Percentiles rank a stretch among this genome's conserved stretches.
Conservation (phyloP, 2,113 vertebrate genomes). For the Brachirus orientalis region DNA sequence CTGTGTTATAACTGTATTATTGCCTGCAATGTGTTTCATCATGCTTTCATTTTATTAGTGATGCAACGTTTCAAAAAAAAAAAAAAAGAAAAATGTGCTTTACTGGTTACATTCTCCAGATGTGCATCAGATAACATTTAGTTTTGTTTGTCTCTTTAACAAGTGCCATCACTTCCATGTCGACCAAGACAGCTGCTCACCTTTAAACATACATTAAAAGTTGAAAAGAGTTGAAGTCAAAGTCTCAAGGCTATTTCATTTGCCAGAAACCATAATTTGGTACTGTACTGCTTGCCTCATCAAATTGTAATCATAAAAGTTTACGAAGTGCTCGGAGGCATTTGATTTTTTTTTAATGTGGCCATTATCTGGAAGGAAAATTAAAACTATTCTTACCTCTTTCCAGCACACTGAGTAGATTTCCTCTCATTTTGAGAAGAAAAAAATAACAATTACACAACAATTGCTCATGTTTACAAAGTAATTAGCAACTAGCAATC, state of each 20-base stretch:
- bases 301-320: slow-evolving; percentile 45
- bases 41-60: too few relatives aligned
- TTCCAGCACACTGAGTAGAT: slow-evolving; percentile 26
- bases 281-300: slow-evolving; percentile 19
- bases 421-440: slow-evolving; percentile 24
- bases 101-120: too few relatives aligned
- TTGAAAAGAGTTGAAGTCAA: slow-evolving; percentile 18
- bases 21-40: too few relatives aligned
- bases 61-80: too few relatives aligned
- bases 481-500: slow-evolving; percentile 47
- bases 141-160: too few relatives aligned
- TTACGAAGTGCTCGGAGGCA: slow-evolving; percentile 45
- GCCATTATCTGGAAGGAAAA: slow-evolving; percentile 33
- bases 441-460: slow-evolving; percentile 38
- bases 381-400: slow-evolving; percentile 44
- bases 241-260: slow-evolving; percentile 1
- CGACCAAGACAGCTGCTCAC: background rate
- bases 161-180: too few relatives aligned
- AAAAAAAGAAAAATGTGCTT: too few relatives aligned
- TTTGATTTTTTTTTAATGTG: slow-evolving; percentile 34
- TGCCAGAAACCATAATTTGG: slow-evolving; percentile 24
- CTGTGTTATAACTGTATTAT: too few relatives aligned
- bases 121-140: too few relatives aligned
- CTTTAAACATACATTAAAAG: slow-evolving; percentile 28
- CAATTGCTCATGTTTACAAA: slow-evolving; percentile 50